Evolutionary conservation across 2,888 invertebrate species (phyloP).

Genomic region (Peribatodes rhomboidaria): DNA sequence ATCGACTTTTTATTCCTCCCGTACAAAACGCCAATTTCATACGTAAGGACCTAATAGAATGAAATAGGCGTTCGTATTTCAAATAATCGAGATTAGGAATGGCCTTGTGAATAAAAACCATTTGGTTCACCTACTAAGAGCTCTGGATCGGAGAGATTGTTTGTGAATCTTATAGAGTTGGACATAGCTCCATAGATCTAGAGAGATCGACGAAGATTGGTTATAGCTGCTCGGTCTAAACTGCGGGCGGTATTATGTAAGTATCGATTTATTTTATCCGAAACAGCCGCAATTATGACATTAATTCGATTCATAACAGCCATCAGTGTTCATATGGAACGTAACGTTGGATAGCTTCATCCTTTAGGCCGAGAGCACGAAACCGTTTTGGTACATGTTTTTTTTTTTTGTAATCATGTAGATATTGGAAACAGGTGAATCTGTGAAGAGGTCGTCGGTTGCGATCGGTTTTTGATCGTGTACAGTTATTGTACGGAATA

Average conservation of each 20-base stretch:
- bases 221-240: conserved; percentile 64
- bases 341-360: conserved; percentile 72
- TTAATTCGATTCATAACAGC: conserved; percentile 82
- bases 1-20: too few relatives aligned
- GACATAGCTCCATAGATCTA: conserved; percentile 56
- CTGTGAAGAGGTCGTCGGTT: conserved; percentile 70
- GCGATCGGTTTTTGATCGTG: conserved; percentile 17
- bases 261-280: conserved; percentile 84
- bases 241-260: conserved; percentile 83
- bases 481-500: conserved; percentile 60
- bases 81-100: conserved; percentile 66
- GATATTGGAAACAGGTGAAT: conserved; percentile 70
- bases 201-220: conserved; percentile 67
- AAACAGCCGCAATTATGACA: conserved; percentile 84
- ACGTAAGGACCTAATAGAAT: too few relatives aligned
- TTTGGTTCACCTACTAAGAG: conserved; percentile 31
- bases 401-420: conserved; percentile 58
- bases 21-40: too few relatives aligned
- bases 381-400: conserved; percentile 57
- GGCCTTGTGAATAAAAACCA: conserved; percentile 62
- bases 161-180: conserved; percentile 44
- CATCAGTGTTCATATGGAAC: conserved; percentile 71
- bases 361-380: conserved; percentile 66
- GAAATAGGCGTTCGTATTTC: conserved; percentile 65
- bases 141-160: conserved; percentile 28